Evolutionary conservation across 1,140 invertebrate species (phyloP).

Genomic region (Metaphire vulgaris): DNA sequence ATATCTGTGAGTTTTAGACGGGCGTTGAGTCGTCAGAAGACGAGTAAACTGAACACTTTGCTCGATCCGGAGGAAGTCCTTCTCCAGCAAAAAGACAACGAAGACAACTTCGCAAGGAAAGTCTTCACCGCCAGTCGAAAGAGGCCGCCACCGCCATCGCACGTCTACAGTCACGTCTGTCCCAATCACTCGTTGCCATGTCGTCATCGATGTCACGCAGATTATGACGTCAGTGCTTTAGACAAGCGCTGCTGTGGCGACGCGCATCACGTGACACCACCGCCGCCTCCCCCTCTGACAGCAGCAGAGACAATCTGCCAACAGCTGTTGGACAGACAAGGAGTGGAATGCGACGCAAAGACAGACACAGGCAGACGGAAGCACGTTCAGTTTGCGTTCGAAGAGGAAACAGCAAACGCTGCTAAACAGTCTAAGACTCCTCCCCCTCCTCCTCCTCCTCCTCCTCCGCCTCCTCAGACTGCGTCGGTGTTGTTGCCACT

Average conservation of each 20-base stretch:
- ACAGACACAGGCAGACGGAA: not conserved
- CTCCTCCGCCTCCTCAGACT: not conserved
- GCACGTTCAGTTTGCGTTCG: not conserved
- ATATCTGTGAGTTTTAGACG: not conserved
- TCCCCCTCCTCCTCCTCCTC: not conserved
- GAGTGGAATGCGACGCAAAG: not conserved
- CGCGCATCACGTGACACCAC: not conserved
- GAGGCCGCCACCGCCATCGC: not conserved
- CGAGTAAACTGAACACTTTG: not conserved
- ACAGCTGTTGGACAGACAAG: not conserved
- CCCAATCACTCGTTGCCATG: not conserved
- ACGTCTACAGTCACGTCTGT: not conserved
- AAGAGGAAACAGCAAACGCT: not conserved
- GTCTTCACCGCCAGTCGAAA: not conserved
- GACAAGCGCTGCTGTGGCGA: not conserved
- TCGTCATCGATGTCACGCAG: not conserved
- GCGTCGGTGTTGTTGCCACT: not conserved
- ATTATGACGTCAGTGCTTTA: not conserved
- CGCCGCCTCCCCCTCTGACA: not conserved
- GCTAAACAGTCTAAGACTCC: not conserved
- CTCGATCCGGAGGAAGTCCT: not conserved
- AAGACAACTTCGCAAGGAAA: not conserved
- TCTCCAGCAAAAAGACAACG: not conserved
- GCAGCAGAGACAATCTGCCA: not conserved
- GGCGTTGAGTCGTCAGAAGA: not conserved